Evolutionary conservation across 1,140 invertebrate genomes (phyloP).

Genomic region (Andrena cerasifolii): DNA sequence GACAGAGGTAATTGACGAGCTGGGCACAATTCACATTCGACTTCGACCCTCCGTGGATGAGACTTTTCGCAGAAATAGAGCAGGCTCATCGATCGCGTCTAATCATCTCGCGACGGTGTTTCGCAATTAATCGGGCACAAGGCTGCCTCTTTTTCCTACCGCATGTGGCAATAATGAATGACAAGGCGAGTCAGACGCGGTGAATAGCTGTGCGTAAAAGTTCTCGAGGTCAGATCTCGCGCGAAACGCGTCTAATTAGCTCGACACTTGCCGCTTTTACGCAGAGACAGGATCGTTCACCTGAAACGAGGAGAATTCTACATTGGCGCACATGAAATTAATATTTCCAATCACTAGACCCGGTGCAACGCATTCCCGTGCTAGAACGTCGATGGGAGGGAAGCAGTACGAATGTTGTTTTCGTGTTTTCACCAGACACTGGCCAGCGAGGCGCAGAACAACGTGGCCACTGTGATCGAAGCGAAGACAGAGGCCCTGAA

Average conservation of each 20-base stretch:
- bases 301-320: background rate
- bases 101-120: background rate
- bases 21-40: background rate
- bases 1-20: constrained; percentile 75
- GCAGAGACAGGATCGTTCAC: background rate
- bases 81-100: background rate
- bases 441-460: constrained; percentile 71
- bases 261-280: background rate
- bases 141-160: background rate
- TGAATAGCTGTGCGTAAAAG: background rate
- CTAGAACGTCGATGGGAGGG: too few species aligned
- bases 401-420: background rate
- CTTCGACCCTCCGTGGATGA: background rate
- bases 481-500: constrained; percentile 56
- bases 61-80: background rate
- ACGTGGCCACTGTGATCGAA: constrained; percentile 58
- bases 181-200: background rate
- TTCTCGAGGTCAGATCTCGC: constrained; percentile 7
- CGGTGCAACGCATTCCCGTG: too few species aligned
- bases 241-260: background rate
- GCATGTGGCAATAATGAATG: constrained; percentile 14
- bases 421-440: constrained; percentile 1
- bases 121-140: background rate
- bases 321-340: too few species aligned
- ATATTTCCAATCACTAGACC: too few species aligned